phyloP scores from a whole-genome alignment of 92 coral and sea anemone genomes.

The Plumapathes pennacea region DNA sequence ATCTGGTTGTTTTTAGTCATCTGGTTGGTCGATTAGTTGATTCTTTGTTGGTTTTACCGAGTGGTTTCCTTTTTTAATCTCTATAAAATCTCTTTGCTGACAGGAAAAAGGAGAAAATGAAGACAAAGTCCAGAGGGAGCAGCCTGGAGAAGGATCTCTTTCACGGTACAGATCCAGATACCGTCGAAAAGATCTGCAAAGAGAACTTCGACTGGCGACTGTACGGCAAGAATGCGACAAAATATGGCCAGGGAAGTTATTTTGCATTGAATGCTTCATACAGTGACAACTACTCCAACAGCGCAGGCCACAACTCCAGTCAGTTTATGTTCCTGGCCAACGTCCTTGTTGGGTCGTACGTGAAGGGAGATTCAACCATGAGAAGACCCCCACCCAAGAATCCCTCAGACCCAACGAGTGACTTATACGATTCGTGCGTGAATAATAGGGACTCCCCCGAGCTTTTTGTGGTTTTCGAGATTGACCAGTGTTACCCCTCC shows the following conservation, averaged over 20 bases:
- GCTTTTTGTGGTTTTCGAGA: slow-evolving; percentile 68
- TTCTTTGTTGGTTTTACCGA: not conserved
- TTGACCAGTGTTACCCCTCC: slow-evolving; percentile 79
- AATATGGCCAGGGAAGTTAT: slow-evolving; percentile 77
- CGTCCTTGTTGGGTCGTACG: slow-evolving; percentile 73
- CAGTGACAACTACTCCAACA: slow-evolving; percentile 56
- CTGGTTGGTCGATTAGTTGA: not conserved
- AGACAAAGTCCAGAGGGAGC: slow-evolving; percentile 1
- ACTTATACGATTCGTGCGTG: slow-evolving; percentile 73
- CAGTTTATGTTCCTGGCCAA: slow-evolving; percentile 74
- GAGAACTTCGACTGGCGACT: slow-evolving; percentile 78
- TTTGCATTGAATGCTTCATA: slow-evolving; percentile 70
- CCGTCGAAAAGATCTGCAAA: slow-evolving; percentile 68
- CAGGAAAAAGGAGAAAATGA: slow-evolving; percentile 81
- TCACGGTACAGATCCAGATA: slow-evolving; percentile 65
- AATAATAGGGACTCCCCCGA: slow-evolving; percentile 47
- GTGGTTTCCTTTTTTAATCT: not conserved
- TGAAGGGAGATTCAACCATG: slow-evolving; percentile 62
- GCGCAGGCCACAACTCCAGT: slow-evolving; percentile 14
- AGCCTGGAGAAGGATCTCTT: slow-evolving; percentile 47
- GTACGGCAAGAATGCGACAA: slow-evolving; percentile 49
- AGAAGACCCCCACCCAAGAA: slow-evolving; percentile 39
- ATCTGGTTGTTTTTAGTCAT: not conserved
- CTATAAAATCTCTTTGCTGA: no score
- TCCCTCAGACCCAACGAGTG: slow-evolving; percentile 39